Evolutionary conservation across 1,140 invertebrate species (phyloP).

Genomic region (Notospermus geniculatus): DNA sequence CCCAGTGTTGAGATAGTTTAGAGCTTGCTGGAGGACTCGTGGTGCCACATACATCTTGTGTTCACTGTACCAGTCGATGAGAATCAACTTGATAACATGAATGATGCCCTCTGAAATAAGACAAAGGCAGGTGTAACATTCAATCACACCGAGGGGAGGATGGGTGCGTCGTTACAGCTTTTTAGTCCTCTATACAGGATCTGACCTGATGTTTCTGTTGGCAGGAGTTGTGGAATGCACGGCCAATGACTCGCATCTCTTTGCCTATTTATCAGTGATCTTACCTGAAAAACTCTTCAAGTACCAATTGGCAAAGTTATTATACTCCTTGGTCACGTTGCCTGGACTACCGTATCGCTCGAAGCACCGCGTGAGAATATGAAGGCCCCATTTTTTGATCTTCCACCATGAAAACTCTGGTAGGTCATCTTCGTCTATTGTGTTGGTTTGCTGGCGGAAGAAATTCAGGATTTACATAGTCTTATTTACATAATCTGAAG

Average conservation of each 20-base stretch:
- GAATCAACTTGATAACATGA: conserved; percentile 44
- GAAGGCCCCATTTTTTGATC: conserved; percentile 96
- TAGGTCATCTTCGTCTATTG: conserved; percentile 77
- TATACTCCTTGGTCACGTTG: conserved; percentile 86
- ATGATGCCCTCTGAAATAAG: conserved; percentile 66
- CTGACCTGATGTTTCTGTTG: too few relatives aligned
- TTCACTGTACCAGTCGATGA: conserved; percentile 81
- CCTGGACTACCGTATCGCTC: conserved; percentile 97
- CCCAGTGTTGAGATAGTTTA: conserved; percentile 89
- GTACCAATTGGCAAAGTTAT: conserved; percentile 93
- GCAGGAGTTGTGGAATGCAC: neutral
- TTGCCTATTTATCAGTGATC: too few relatives aligned
- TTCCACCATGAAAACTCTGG: conserved; percentile 95
- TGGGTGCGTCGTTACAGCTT: too few relatives aligned
- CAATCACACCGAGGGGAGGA: too few relatives aligned
- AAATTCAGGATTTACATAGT: too few relatives aligned
- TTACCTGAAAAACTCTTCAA: conserved; percentile 81
- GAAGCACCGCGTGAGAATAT: conserved; percentile 91
- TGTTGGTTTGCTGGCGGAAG: conserved; percentile 38
- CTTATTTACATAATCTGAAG: too few relatives aligned
- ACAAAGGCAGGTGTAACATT: too few relatives aligned
- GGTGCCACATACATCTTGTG: conserved; percentile 87
- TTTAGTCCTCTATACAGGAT: too few relatives aligned
- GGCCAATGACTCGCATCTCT: neutral
- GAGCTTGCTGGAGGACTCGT: conserved; percentile 84